A percentile compares a stretch with the other conserved stretches of the same genome.
Evolutionary conservation across 2,888 invertebrate species (phyloP).

Genomic region (Ormyrus labotus): DNA sequence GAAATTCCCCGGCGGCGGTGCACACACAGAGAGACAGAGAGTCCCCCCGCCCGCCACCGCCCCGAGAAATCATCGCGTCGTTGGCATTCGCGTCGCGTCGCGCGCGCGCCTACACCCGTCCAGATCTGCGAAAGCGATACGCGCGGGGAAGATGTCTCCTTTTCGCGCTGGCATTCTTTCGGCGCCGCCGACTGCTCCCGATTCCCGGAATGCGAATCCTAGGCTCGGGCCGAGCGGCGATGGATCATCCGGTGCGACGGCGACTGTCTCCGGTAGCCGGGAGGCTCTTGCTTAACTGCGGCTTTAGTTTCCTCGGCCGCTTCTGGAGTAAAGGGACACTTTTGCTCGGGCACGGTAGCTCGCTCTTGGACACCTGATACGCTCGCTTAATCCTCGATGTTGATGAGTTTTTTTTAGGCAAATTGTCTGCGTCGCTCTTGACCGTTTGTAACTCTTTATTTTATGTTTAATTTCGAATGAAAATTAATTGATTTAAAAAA

Average conservation of each 20-base stretch:
- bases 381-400: neutral
- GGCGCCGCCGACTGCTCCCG: neutral
- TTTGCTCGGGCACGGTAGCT: constrained; percentile 42
- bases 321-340: constrained; percentile 25
- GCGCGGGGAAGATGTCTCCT: constrained; percentile 20
- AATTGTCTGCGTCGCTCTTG: no score
- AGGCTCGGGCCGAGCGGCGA: constrained; percentile 8
- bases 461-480: no score
- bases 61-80: constrained; percentile 21
- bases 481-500: no score
- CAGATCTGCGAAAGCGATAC: constrained; percentile 42
- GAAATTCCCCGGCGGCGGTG: constrained; percentile 25
- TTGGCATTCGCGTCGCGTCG: constrained; percentile 16
- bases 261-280: constrained; percentile 16
- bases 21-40: neutral
- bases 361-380: constrained; percentile 37
- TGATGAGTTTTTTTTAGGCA: neutral
- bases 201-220: constrained; percentile 41
- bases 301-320: constrained; percentile 20
- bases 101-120: neutral
- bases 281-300: constrained; percentile 3
- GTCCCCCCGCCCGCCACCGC: no score
- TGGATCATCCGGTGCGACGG: constrained; percentile 13
- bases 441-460: no score
- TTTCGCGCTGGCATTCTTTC: constrained; percentile 24